These are phyloP conservation scores for Drosophila ustulata DNA, from an alignment of 2,888 invertebrate genomes.

Conservation along the genomic window DNA sequence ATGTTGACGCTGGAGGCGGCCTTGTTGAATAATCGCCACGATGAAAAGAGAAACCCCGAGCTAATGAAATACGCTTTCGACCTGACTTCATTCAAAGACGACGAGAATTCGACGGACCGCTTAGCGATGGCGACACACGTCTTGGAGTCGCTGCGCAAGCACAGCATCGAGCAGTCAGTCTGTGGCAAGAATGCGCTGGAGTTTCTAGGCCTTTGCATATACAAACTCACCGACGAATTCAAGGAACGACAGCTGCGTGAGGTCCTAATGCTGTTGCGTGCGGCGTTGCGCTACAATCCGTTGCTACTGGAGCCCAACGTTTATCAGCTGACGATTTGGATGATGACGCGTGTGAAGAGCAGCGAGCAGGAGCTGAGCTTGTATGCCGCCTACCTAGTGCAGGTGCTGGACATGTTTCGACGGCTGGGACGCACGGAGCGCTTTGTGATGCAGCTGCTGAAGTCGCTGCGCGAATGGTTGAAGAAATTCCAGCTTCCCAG, in stretches of 20 bases:
- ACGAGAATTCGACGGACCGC: not conserved
- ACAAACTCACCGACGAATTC: constrained; percentile 35
- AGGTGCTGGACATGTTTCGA: constrained; percentile 82
- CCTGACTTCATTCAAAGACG: not conserved
- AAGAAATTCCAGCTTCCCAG: constrained; percentile 36
- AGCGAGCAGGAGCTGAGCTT: constrained; percentile 45
- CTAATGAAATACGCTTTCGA: constrained; percentile 45
- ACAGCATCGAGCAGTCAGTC: constrained; percentile 69
- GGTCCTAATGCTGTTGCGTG: constrained; percentile 77
- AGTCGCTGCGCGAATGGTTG: constrained; percentile 75
- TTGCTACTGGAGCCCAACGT: constrained; percentile 80
- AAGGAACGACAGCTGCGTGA: constrained; percentile 60
- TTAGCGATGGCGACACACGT: constrained; percentile 64
- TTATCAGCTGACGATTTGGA: constrained; percentile 78
- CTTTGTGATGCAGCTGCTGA: constrained; percentile 79
- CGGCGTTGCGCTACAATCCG: constrained; percentile 82
- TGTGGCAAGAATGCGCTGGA: constrained; percentile 24
- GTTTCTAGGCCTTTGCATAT: constrained; percentile 58
- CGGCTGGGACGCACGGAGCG: constrained; percentile 83
- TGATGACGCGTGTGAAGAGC: constrained; percentile 73
- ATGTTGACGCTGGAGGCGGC: constrained; percentile 73
- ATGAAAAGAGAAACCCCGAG: constrained; percentile 11
- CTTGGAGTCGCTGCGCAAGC: constrained; percentile 77
- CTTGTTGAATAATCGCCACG: constrained; percentile 67
- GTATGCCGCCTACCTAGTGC: constrained; percentile 79